Evolutionary conservation across 2,113 vertebrate genomes (phyloP).

Genomic region (Benitochromis conjunctus): DNA sequence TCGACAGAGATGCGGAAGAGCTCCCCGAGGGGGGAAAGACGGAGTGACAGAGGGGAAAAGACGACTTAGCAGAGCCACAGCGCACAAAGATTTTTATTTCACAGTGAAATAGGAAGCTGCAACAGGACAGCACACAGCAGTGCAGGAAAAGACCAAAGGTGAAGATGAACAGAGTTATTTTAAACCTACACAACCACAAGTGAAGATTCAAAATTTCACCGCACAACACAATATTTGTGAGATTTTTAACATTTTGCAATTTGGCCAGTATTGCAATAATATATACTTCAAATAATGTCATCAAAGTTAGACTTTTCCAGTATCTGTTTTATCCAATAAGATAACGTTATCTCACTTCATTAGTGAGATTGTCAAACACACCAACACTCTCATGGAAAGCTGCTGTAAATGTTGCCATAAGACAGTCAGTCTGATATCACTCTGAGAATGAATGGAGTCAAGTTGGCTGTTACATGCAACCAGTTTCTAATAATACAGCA

Average conservation of each 20-base stretch:
- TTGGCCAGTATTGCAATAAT: background rate
- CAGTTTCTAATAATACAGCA: background rate
- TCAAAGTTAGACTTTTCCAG: background rate
- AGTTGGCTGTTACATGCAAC: accelerated
- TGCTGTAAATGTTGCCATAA: background rate
- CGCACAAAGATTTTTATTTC: background rate
- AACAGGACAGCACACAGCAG: background rate
- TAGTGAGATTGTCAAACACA: background rate
- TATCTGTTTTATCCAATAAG: background rate
- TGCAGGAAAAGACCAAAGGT: background rate
- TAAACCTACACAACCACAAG: background rate
- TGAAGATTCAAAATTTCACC: background rate
- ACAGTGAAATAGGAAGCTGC: background rate
- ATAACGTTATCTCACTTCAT: background rate
- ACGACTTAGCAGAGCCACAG: background rate
- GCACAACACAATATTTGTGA: background rate
- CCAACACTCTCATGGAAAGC: background rate
- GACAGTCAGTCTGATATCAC: background rate
- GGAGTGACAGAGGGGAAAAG: slow-evolving; percentile 1
- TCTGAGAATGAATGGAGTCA: background rate
- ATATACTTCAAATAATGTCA: background rate
- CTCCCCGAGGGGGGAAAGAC: slow-evolving; percentile 25
- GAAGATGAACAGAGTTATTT: background rate
- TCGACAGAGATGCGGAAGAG: slow-evolving; percentile 43
- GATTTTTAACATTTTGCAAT: background rate